Percentiles rank a stretch among this genome's conserved stretches.
Evolutionary conservation across 2,797 vertebrate genomes (phyloP).

Genomic region (Nasua narica): DNA sequence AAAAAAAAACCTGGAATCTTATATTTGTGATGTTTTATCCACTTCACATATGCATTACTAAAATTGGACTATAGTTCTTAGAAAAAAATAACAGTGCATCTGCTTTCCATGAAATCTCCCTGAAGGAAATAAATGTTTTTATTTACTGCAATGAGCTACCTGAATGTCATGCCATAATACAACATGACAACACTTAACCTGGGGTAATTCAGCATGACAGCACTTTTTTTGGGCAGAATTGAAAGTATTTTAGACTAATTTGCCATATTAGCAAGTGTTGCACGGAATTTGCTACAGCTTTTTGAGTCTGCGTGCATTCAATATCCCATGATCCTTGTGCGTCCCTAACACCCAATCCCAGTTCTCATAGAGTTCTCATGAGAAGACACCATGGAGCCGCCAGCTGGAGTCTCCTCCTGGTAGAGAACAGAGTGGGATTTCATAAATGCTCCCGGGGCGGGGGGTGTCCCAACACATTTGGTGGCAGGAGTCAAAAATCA

Average conservation of each 20-base stretch:
- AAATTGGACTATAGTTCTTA: constrained; percentile 3
- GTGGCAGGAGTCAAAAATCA: neutral
- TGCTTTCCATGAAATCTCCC: constrained; percentile 13
- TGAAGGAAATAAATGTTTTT: constrained; percentile 28
- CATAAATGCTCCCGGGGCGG: neutral
- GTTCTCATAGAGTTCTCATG: neutral
- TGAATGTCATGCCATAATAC: neutral
- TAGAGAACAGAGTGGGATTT: neutral
- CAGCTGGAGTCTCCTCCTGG: neutral
- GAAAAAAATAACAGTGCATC: constrained; percentile 8
- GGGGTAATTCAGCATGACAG: neutral
- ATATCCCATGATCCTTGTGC: neutral
- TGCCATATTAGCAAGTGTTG: neutral
- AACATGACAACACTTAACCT: constrained; percentile 9
- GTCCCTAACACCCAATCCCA: neutral
- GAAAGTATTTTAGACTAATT: constrained; percentile 48
- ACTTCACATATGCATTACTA: constrained; percentile 14
- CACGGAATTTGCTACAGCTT: neutral
- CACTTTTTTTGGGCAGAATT: neutral
- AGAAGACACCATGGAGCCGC: neutral
- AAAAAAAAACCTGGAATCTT: neutral
- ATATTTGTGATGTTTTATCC: constrained; percentile 20
- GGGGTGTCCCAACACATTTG: neutral
- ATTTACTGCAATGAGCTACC: neutral
- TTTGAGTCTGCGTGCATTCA: neutral